These are phyloP conservation scores for Dendroctonus ponderosae DNA, from an alignment of 1,140 invertebrate species.

Conservation along the genomic window DNA sequence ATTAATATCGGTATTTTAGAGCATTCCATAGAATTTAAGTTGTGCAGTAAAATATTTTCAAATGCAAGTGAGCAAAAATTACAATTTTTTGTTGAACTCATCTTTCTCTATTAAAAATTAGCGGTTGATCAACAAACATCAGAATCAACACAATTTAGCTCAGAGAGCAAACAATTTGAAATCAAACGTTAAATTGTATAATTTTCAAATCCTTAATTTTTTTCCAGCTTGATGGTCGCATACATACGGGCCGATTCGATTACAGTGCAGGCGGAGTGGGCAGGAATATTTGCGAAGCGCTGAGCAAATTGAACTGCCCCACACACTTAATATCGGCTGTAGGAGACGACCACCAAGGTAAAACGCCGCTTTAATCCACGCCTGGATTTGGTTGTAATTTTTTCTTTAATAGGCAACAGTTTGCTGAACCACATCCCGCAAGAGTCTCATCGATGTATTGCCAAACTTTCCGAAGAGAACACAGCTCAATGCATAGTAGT, in stretches of 20 bases:
- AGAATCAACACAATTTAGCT: no score
- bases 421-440: slow-evolving; percentile 28
- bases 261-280: slow-evolving; percentile 81
- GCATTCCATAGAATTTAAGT: no score
- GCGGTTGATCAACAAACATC: no score
- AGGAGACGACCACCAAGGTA: slow-evolving; percentile 67
- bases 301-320: slow-evolving; percentile 67
- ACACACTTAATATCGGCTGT: slow-evolving; percentile 77
- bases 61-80: no score
- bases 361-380: slow-evolving; percentile 46
- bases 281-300: slow-evolving; percentile 84
- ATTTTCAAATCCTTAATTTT: no score
- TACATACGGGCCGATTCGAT: slow-evolving; percentile 64
- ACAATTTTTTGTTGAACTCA: no score
- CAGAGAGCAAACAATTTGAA: no score
- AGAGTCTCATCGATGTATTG: slow-evolving; percentile 9
- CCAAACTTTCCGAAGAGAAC: slow-evolving; percentile 40
- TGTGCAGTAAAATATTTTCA: no score
- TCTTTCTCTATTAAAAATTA: no score
- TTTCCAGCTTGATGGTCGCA: slow-evolving; percentile 73
- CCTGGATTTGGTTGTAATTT: background rate
- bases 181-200: no score
- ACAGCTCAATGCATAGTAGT: slow-evolving; percentile 76
- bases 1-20: no score
- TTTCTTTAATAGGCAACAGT: slow-evolving; percentile 19